A percentile compares a stretch with the other conserved stretches of the same genome.
phyloP scores from a whole-genome alignment of 2,888 invertebrate genomes.

The Apamea anceps region DNA sequence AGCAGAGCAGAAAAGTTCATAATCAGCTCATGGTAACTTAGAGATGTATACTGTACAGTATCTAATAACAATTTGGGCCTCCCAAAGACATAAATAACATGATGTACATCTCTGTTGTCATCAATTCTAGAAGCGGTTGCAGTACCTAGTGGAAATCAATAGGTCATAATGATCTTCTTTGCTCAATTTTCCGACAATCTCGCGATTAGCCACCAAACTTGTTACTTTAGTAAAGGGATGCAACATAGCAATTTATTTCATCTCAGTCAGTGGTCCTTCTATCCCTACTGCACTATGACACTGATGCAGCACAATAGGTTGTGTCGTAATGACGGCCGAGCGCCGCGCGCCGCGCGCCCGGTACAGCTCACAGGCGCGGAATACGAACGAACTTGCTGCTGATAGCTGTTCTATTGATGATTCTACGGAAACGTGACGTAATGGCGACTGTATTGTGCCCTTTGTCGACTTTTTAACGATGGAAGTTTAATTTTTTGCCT shows the following conservation, averaged over 20 bases:
- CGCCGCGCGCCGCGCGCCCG: not conserved
- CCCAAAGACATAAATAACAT: not conserved
- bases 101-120: not conserved
- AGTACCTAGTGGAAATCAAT: not conserved
- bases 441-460: not conserved
- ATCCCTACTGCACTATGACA: not conserved
- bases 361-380: not conserved
- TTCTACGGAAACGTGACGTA: not conserved
- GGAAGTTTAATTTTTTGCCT: not conserved
- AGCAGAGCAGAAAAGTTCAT: not conserved
- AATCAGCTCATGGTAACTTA: not conserved
- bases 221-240: too few relatives aligned
- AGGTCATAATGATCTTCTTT: not conserved
- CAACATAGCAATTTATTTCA: not conserved
- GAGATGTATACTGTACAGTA: not conserved
- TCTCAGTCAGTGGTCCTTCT: constrained; percentile 2
- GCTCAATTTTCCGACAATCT: not conserved
- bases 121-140: not conserved
- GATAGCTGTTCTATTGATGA: constrained; percentile 17
- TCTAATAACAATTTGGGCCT: not conserved
- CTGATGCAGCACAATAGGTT: constrained; percentile 8
- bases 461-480: constrained; percentile 19
- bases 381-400: not conserved
- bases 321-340: constrained; percentile 26
- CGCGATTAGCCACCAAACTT: not conserved